Base-by-base conservation (phyloP, 2,888 invertebrate genomes). In the Melikaiella ostensackeni region DNA sequence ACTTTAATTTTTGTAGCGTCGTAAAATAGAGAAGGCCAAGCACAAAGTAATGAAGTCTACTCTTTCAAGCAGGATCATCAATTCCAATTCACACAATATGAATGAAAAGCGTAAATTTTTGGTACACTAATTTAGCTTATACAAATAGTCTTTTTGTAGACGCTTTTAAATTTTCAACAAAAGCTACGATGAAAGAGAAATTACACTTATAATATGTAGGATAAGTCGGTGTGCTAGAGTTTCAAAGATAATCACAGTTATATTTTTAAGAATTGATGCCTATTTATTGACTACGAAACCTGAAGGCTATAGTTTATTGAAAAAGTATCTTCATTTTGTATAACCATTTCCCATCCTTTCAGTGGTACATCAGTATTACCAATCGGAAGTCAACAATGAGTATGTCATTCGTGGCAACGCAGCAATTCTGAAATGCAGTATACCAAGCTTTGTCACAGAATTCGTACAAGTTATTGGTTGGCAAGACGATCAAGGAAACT, bases 351-450 rank as follows among this genome's bases (percentile, higher is more conserved):
- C 27, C 11, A 74, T 74, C 33, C 75, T 94, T 88, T 76, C 94
- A 97, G 97, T 97, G 91, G 97, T 97, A 79, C 96, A 96, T 89
- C 97, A 97, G 92, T 96, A 95, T 91, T 97, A 97, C 92, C 96
- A 97, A 92, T 96, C 96, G 61, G 97, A 97, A 92, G 97, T 97
- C 85, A 96, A 97, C 84, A 97, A 97, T 82, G 97, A 97, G 91
- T 97, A 97, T 92, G 97, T 97, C 62, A 97, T 97, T 86, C 94
- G 95, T 85, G 97, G 97, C 75, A 97, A 97, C 91, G 95, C 96
- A 42, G 97, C 97, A 16, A 96, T 97, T 77, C 92, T 97, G 64
- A 97, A 97, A 92, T 97, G 97, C 92, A 97, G 96, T 88, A 97
- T 97, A 87, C 97, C 97, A 38, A 96, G 96, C 82, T 97, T 97